phyloP scores from a whole-genome alignment of 1,140 invertebrate species.

The Arctopsyche grandis region DNA sequence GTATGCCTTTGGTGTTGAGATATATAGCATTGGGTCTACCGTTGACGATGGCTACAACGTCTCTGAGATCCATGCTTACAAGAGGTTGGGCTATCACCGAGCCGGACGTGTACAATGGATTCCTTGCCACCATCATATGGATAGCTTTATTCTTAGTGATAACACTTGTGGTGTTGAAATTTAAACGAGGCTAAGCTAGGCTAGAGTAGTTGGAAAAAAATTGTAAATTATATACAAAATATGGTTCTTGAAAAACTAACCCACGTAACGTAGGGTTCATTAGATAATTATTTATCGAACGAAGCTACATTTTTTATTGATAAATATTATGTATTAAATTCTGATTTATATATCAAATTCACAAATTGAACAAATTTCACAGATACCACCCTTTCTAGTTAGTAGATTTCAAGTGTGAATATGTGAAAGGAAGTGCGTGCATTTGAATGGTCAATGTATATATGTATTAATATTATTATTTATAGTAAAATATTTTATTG shows the following conservation, averaged over 20 bases:
- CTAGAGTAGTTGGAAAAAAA: not conserved
- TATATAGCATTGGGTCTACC: constrained; percentile 88
- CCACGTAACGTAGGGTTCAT: too few species aligned
- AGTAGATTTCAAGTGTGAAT: too few species aligned
- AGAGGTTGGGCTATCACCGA: constrained; percentile 88
- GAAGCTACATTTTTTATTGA: too few species aligned
- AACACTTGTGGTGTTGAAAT: constrained; percentile 81
- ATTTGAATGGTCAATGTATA: too few species aligned
- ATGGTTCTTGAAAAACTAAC: not conserved
- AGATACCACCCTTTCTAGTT: too few species aligned
- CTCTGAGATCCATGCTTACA: constrained; percentile 87
- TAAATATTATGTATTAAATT: too few species aligned
- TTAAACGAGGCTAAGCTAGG: constrained; percentile 74
- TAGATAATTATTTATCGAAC: too few species aligned
- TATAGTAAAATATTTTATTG: too few species aligned
- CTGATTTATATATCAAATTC: too few species aligned
- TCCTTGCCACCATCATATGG: constrained; percentile 88
- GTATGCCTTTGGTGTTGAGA: constrained; percentile 86
- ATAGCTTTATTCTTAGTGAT: constrained; percentile 86
- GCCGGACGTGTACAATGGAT: constrained; percentile 88
- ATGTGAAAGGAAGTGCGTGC: too few species aligned
- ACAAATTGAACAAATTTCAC: too few species aligned
- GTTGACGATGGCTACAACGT: constrained; percentile 90
- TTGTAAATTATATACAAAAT: not conserved
- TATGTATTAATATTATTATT: too few species aligned